Percentiles rank a stretch among this genome's conserved stretches.
Evolutionary conservation across 2,113 vertebrate genomes (phyloP).

Genomic region (Elaphurus davidianus): DNA sequence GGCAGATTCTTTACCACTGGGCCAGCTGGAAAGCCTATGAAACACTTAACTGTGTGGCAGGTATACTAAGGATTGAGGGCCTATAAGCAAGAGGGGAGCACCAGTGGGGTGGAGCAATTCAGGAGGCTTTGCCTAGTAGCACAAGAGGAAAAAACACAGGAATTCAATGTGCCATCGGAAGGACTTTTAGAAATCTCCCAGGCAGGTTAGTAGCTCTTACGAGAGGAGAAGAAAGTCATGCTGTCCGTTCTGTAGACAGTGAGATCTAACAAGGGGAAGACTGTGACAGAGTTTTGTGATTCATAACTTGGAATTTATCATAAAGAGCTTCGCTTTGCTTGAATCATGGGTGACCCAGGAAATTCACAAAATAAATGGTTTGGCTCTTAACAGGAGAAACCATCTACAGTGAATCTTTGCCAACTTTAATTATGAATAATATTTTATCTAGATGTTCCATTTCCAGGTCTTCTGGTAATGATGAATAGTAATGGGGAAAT

Average conservation of each 20-base stretch:
- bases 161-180: neutral
- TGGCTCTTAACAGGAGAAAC: constrained; percentile 21
- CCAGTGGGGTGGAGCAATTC: neutral
- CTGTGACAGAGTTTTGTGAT: neutral
- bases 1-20: neutral
- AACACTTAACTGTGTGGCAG: neutral
- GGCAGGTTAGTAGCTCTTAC: neutral
- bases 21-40: neutral
- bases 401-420: neutral
- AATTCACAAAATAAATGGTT: constrained; percentile 26
- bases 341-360: neutral
- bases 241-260: neutral
- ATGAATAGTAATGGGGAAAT: neutral
- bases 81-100: neutral
- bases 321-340: constrained; percentile 1
- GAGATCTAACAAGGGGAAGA: neutral
- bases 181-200: neutral
- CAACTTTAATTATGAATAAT: constrained; percentile 32
- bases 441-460: neutral
- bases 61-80: neutral
- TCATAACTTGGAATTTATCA: neutral
- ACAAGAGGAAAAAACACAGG: neutral
- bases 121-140: neutral
- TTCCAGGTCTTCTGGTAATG: neutral
- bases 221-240: neutral